Evolutionary conservation across 35 echinoderm and acorn worm genomes (phyloP).

Genomic region (Lytechinus pictus): DNA sequence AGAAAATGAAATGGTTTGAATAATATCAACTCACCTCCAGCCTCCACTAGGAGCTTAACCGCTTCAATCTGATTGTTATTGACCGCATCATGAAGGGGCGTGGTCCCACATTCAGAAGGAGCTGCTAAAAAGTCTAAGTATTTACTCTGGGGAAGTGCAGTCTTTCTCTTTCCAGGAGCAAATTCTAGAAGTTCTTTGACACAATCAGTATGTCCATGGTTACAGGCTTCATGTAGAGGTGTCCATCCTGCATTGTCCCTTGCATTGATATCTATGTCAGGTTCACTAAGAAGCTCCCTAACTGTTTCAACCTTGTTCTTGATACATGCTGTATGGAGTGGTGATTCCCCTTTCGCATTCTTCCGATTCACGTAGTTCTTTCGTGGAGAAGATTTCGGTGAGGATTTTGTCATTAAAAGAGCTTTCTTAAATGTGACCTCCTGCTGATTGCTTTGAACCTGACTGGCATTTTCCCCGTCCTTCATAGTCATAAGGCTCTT

Average conservation of each 20-base stretch:
- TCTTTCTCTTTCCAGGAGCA: constrained; percentile 51
- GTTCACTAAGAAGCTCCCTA: constrained; percentile 64
- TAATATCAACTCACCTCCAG: constrained; percentile 62
- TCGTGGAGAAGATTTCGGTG: not conserved
- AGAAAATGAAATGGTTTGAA: no score
- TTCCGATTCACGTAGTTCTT: constrained; percentile 68
- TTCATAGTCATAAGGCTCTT: no score
- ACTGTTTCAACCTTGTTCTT: constrained; percentile 72
- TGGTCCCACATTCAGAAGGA: constrained; percentile 82
- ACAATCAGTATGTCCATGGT: constrained; percentile 73
- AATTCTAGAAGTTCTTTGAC: constrained; percentile 86
- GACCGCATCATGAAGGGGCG: constrained; percentile 90
- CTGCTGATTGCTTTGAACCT: no score
- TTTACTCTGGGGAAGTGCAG: not conserved
- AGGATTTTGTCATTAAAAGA: not conserved
- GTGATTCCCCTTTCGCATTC: constrained; percentile 85
- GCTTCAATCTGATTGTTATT: constrained; percentile 68
- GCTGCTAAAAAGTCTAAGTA: constrained; percentile 63
- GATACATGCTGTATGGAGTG: constrained; percentile 85
- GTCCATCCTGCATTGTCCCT: constrained; percentile 90
- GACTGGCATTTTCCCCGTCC: no score
- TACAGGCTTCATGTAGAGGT: constrained; percentile 89
- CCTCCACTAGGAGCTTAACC: constrained; percentile 64
- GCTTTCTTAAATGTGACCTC: no score
- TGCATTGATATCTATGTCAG: constrained; percentile 82